Base-by-base conservation (phyloP, 2,113 vertebrate genomes). In the Clarias batrachus region DNA sequence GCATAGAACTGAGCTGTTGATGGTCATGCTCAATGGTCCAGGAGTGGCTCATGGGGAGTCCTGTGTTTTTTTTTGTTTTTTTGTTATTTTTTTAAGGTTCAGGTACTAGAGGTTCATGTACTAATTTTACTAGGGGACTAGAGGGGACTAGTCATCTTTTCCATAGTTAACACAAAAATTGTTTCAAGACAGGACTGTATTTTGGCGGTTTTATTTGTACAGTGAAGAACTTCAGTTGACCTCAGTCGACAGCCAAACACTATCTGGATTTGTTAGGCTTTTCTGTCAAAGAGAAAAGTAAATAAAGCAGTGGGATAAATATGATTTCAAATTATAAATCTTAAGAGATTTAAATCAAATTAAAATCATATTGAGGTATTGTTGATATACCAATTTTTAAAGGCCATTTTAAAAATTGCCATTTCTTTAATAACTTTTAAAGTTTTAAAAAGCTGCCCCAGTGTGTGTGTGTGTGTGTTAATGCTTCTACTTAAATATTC, bases 1-100 rank as follows among this genome's bases (percentile, higher is more conserved):
- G 83, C 33, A 48, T 41, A 74, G 83, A 84, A 54, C 48, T 62
- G 52, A 84, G 33, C 33, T n/a, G 68, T 84, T 25, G 68, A 71
- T 56, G 66, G 66, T 71, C 68, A 41, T 41, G 68, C 54, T n/a
- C 71, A 30, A 3, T 37, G 56, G 56, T 71, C 70, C 54, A 59
- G 70, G 56, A 7, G 57, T 56, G 83, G 33, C 56, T 73, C 70
- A 48, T 25, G 7, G 68, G 54, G 5, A 57, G 82, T 59, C 2
- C 7, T 37, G 33, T 37, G 33, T 37, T 37, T 37, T 37, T 37
- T 2, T 37, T 33, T 33, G 2, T 33, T 33, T 33, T 54, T 48
- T 54, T 76, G 11, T 33, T 33, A 2, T 16, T 41, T 37, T 25
- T 76, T 76, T 14, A 57, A n/a, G 5, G 13, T 79, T 30, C 17